A percentile compares a stretch with the other conserved stretches of the same genome.
These are phyloP conservation scores for Acanthosepion esculentum DNA, from an alignment of 2,888 invertebrate species.

Conservation along the genomic window DNA sequence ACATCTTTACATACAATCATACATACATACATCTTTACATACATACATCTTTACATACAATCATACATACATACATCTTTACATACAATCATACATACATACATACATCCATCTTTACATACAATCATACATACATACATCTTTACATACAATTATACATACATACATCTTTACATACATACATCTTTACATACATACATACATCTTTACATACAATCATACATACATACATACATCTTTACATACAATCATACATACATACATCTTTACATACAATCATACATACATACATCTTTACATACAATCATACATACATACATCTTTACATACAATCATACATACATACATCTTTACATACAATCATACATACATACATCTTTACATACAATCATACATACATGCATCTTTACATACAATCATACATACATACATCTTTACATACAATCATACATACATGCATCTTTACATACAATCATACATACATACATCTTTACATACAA, in stretches of 20 bases:
- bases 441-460: no score
- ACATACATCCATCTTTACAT: no score
- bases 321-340: no score
- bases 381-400: no score
- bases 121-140: no score
- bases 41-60: not conserved
- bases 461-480: not conserved
- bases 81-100: no score
- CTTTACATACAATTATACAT: not conserved
- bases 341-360: not conserved
- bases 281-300: not conserved
- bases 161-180: not conserved
- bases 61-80: no score
- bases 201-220: not conserved
- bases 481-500: not conserved
- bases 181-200: no score
- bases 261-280: not conserved
- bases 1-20: not conserved
- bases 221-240: not conserved
- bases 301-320: not conserved
- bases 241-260: not conserved
- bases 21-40: not conserved
- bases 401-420: not conserved
- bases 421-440: not conserved
- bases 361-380: no score